phyloP scores from a whole-genome alignment of 2,113 vertebrate species.

The Oenanthe melanoleuca region DNA sequence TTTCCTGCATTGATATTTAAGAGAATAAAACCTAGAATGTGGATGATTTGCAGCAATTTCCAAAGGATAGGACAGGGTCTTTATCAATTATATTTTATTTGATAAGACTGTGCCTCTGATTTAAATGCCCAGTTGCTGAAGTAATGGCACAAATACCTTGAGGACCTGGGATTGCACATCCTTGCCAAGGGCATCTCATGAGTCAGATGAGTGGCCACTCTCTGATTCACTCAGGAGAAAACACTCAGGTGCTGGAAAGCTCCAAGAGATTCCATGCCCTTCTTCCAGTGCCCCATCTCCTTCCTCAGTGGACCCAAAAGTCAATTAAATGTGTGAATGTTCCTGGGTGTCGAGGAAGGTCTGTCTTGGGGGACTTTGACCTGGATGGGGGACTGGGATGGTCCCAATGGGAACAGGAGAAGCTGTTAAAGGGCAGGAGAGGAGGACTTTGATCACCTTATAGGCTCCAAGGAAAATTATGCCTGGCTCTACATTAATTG shows the following conservation, averaged over 20 bases:
- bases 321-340: not conserved
- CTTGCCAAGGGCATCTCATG: not conserved
- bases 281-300: not conserved
- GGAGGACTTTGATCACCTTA: not conserved
- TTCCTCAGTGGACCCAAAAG: not conserved
- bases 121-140: not conserved
- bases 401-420: not conserved
- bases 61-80: not conserved
- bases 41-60: not conserved
- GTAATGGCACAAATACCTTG: not conserved
- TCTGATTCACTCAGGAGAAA: not conserved
- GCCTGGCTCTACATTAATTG: not conserved
- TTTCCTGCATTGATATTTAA: not conserved
- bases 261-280: accelerated
- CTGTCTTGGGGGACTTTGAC: accelerated
- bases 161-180: accelerated
- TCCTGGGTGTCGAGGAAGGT: not conserved
- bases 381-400: accelerated
- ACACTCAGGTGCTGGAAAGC: accelerated
- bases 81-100: not conserved
- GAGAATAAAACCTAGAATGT: not conserved
- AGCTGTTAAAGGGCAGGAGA: not conserved
- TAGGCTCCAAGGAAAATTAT: not conserved
- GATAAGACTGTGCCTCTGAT: accelerated
- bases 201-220: not conserved